These are phyloP conservation scores for Psilopsiagon aymara DNA, from an alignment of 2,113 vertebrate genomes.

Conservation along the genomic window DNA sequence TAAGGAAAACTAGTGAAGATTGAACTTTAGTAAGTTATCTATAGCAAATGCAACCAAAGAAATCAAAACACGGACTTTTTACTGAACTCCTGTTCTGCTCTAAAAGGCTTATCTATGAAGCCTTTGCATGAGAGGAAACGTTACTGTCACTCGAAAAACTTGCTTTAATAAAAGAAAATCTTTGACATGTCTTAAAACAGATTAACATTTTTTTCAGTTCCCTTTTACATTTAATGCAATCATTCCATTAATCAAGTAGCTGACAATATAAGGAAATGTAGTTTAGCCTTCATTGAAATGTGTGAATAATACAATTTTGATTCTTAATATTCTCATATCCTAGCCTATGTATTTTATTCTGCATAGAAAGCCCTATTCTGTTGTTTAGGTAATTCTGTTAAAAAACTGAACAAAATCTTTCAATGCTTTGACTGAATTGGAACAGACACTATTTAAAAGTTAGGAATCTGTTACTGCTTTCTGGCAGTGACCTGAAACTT, in stretches of 20 bases:
- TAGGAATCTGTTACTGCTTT: neutral
- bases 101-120: neutral
- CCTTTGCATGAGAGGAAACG: neutral
- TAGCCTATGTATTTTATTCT: neutral
- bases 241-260: neutral
- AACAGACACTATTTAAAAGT: neutral
- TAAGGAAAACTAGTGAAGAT: neutral
- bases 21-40: neutral
- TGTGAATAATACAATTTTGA: neutral
- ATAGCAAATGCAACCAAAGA: neutral
- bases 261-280: neutral
- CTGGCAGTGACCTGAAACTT: neutral
- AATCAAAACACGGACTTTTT: neutral
- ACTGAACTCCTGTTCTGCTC: neutral
- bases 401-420: neutral
- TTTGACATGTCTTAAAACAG: neutral
- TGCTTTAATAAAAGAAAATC: neutral
- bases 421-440: neutral
- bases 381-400: neutral
- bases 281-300: neutral
- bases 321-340: neutral
- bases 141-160: neutral
- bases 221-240: neutral
- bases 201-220: neutral
- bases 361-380: neutral